Base-by-base conservation (phyloP, 2,888 invertebrate species). In the Sinopyrophorus schimmeli region DNA sequence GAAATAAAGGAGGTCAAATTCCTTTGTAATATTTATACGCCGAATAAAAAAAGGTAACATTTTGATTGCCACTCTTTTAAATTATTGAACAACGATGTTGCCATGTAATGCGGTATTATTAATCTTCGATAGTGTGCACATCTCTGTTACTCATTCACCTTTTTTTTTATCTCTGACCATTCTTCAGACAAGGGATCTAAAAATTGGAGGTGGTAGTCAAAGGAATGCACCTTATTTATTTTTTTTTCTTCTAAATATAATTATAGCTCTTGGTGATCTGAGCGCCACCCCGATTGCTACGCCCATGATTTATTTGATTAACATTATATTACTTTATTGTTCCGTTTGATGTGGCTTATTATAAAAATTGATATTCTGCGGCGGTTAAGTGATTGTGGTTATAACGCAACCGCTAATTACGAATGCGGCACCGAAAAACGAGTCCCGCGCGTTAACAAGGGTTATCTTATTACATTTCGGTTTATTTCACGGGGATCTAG, bases 401-500 rank as follows among this genome's bases (percentile, higher is more conserved):
- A 31, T 32, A 18, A 17, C 32, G 31, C 31, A 41, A 42, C 42
- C 46, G 17, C 38, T 46, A 46, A 46, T 46, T 38, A 38, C 11
- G 28, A 18, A 15, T 23, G 37, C 27, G 26, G 26, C 21, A 24
- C 16, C 16, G 31, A 23, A 32, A 42, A 34, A 28, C 7, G 20
- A 37, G 24, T 12, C 10, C 35, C 20, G 43, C 34, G 23, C 43
- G 34, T 27, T 38, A 38, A 31, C 35, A 38, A 38, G 38, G 31
- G 37, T 46, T 46, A 46, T 46, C 46, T 46, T 38, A 38, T 46
- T 38, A 46, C 46, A 32, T 38, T 37, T 32, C 31, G 24, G 34
- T 37, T 44, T 34, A 44, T 34, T 34, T 28, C 34, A 34, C 28
- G 32, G 34, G 20, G 31, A 44, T 43, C 26, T 42, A 26, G 34